Evolutionary conservation across 2,113 vertebrate genomes (phyloP), one percentile per base, ranked within the genome.

Genomic region (Bubo bubo): DNA sequence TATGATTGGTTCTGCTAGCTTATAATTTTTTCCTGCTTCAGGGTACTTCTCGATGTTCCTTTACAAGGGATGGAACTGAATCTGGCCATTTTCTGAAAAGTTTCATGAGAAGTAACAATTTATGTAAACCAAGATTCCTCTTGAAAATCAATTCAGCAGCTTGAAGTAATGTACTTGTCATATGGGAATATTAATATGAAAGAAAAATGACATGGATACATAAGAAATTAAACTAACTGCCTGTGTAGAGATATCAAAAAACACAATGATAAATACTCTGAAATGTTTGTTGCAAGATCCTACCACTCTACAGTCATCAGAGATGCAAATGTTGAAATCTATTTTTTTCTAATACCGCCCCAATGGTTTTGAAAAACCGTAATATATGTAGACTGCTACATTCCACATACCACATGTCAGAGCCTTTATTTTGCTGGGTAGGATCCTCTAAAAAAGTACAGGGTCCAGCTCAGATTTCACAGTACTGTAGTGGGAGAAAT

Each of bases 111-210:
- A 91, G 67, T 87, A 95, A 80, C 73, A 88, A 93, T 90, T 96
- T 89, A 93, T 84, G 45, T 94, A 77, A 95, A 94, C 45, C 41
- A 81, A 95, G 81, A 93, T 84, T 97, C 81, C 74, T 94, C 87
- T 90, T 91, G 81, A 97, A 97, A 96, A 96, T 95, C 90, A 96
- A 60, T 95, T 96, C 81, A 91, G 53, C 88, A 79, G 45, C 77
- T 91, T 93, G 70, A 96, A 94, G 80, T 81, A 96, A 95, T 76
- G 68, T 76, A 63, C n/a, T 96, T 97, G 86, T 95, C 90, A 86
- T 93, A 67, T 64, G 60, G 62, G 64, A 90, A 94, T 96, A 97
- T 94, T 97, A 96, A 96, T 96, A 94, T 82, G 79, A 96, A 95
- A 94, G 83, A 93, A 97, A 96, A 96, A 96, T 93, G 41, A 60